Evolutionary conservation across 2,888 invertebrate species (phyloP).

Genomic region (Eupithecia dodoneata): DNA sequence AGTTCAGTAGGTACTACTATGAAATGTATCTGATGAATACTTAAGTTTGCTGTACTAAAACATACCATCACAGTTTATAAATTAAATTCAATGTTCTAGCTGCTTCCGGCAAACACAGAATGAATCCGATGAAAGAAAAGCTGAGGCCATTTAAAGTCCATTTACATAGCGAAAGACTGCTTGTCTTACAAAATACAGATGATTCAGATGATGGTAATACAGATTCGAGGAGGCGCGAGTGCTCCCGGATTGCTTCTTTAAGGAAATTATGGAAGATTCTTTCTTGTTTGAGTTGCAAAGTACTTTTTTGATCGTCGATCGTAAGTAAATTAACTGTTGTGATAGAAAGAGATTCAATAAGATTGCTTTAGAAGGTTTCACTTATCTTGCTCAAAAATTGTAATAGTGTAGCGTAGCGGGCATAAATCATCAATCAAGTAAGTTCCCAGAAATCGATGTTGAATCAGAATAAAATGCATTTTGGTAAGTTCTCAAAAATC

Average conservation of each 20-base stretch:
- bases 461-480: no score
- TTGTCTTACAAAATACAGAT: conserved; percentile 18
- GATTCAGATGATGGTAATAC: conserved; percentile 22
- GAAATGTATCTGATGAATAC: no score
- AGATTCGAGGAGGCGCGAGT: neutral
- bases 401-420: no score
- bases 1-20: no score
- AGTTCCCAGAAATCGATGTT: no score
- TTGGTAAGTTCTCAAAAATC: no score
- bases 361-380: neutral
- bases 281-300: conserved; percentile 12
- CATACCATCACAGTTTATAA: neutral
- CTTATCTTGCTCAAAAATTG: no score
- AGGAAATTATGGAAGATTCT: conserved; percentile 5
- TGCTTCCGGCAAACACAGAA: neutral
- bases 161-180: conserved; percentile 35
- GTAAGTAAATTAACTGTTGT: neutral
- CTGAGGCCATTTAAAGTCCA: conserved; percentile 35
- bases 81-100: neutral
- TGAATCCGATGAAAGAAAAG: conserved; percentile 37
- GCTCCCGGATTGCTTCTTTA: neutral
- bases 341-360: no score
- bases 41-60: neutral
- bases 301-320: neutral
- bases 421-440: no score